These are phyloP conservation scores for Trachymyrmex septentrionalis DNA, from an alignment of 1,140 invertebrate species.

Conservation along the genomic window DNA sequence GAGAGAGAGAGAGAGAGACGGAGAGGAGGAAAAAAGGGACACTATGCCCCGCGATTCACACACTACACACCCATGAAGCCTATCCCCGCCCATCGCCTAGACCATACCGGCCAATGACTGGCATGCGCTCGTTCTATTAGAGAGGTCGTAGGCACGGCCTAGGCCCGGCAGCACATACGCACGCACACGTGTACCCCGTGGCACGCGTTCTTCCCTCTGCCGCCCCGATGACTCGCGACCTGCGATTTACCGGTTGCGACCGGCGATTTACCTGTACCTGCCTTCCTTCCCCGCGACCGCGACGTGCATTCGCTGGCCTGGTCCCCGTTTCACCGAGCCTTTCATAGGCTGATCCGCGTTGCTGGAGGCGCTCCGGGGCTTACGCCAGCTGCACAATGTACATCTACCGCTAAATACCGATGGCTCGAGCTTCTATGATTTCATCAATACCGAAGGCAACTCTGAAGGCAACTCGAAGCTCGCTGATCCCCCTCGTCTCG, in stretches of 20 bases:
- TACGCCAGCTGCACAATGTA: not conserved
- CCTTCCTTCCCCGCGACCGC: not conserved
- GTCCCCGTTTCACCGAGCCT: not conserved
- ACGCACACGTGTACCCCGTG: not conserved
- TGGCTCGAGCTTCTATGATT: not conserved
- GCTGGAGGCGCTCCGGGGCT: not conserved
- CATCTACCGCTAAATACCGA: not conserved
- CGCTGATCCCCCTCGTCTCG: not conserved
- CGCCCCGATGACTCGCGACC: conserved; percentile 8
- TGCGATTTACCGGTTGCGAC: conserved; percentile 56
- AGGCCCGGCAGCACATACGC: conserved; percentile 64
- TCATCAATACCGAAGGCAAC: not conserved
- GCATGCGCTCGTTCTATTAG: conserved; percentile 77
- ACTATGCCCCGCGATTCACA: conserved; percentile 80
- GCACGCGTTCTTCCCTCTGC: conserved; percentile 4
- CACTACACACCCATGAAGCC: conserved; percentile 78
- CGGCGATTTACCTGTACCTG: not conserved
- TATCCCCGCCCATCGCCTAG: conserved; percentile 85
- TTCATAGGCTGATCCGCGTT: not conserved
- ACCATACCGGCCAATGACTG: conserved; percentile 83
- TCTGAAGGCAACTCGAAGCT: not conserved
- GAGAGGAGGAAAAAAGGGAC: conserved; percentile 72
- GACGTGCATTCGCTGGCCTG: not conserved
- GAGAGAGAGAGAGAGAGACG: conserved; percentile 6
- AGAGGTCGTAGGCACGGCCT: conserved; percentile 79